Base-by-base conservation (phyloP, 2,888 invertebrate genomes). In the Drosophila colorata region DNA sequence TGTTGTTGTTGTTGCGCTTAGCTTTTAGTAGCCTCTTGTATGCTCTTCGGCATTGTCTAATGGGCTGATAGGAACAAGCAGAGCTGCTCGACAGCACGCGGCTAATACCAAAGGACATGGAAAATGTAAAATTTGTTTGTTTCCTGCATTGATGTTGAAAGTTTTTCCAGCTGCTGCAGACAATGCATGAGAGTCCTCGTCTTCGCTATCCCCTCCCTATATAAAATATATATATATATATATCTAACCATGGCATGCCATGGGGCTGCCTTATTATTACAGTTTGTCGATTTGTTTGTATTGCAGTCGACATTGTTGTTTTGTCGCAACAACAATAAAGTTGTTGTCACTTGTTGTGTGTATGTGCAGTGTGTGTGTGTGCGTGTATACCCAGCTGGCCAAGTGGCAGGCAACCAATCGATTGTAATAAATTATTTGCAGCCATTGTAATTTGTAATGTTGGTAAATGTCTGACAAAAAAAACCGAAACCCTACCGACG, bases 101-200 rank as follows among this genome's bases (percentile, higher is more conserved):
- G 14, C 46, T 59, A 31, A 59, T 37, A 13, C 51, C 37, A 33
- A 37, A 38, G 48, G 63, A 74, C 65, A 79, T 79, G 47, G 84
- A 72, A 81, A 85, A 82, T 85, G 69, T 64, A 64, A 82, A 82
- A 82, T 82, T 85, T 82, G 86, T 82, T 85, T 85, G 82, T 82
- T 82, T 70, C 67, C 82, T 74, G 69, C 79, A 82, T 82, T 71
- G 82, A 79, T 82, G 86, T 74, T 82, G 86, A 85, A 82, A 85
- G 82, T 82, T 85, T 74, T 79, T 77, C 77, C 82, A 82, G 82
- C 82, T 82, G 82, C 77, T 79, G 80, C 80, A 80, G 70, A 83
- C 84, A 83, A 80, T 80, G 70, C 73, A 68, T 25, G 28, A 33
- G 31, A 18, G 31, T 33, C 25, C 18, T 31, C 25, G 18, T 48